Conservation (phyloP, 2,113 vertebrate genomes). For the Gnathonemus longibarbis region DNA sequence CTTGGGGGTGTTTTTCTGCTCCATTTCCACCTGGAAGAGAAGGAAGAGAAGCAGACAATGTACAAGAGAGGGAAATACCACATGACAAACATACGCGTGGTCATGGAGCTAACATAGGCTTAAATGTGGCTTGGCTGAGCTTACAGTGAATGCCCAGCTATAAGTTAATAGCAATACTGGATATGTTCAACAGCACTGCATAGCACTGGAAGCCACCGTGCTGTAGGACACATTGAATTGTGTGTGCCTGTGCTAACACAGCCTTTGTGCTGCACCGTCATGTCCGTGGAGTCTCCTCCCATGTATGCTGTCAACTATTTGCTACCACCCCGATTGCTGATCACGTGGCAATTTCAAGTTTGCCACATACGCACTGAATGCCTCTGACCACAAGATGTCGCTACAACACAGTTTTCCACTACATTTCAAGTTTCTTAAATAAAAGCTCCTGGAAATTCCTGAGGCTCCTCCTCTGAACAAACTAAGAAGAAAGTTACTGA, state of each 20-base stretch:
- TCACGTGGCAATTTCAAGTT: neutral
- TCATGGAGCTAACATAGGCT: neutral
- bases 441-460: neutral
- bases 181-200: neutral
- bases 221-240: neutral
- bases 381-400: constrained; percentile 16
- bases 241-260: neutral
- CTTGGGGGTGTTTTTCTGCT: constrained; percentile 65
- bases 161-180: neutral
- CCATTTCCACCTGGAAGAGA: constrained; percentile 72
- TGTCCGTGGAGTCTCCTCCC: neutral
- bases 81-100: neutral
- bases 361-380: neutral
- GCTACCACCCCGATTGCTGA: neutral
- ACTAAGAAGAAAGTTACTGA: neutral
- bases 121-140: neutral
- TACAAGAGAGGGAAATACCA: neutral
- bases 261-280: neutral
- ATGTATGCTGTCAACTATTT: neutral
- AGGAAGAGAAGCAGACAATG: neutral
- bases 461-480: neutral
- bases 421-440: neutral
- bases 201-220: neutral
- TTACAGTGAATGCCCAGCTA: neutral
- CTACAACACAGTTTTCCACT: neutral